Evolutionary conservation across 2,113 vertebrate genomes (phyloP).

Genomic region (Pao palembangensis): DNA sequence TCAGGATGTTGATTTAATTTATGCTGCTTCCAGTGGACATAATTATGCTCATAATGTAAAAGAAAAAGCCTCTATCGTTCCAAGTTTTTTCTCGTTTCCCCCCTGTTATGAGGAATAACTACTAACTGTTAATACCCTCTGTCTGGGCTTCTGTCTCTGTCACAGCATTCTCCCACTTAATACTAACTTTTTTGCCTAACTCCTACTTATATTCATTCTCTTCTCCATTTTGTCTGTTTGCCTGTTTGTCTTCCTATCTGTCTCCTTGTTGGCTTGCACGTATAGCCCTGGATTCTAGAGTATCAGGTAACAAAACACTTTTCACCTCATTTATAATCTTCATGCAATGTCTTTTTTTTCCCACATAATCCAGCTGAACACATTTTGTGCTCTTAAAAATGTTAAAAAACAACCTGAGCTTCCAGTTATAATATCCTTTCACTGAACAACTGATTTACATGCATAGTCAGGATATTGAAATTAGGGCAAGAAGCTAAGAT

Average conservation of each 20-base stretch:
- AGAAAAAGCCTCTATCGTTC: no score
- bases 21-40: slow-evolving; percentile 19
- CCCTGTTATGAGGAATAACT: no score
- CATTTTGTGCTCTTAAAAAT: slow-evolving; percentile 2
- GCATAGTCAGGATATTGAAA: slow-evolving; percentile 30
- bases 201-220: slow-evolving; percentile 43
- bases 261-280: slow-evolving; percentile 56
- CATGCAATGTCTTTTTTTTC: slow-evolving; percentile 17
- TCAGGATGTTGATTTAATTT: slow-evolving; percentile 34
- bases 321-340: slow-evolving; percentile 39
- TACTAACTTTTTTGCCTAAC: slow-evolving; percentile 35
- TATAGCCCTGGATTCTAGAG: slow-evolving; percentile 75
- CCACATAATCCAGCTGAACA: slow-evolving; percentile 22
- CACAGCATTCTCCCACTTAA: neutral
- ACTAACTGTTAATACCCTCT: slow-evolving; percentile 10
- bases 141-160: slow-evolving; percentile 22
- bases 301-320: slow-evolving; percentile 69
- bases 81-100: no score
- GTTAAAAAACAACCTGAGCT: slow-evolving; percentile 19
- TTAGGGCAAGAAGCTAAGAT: slow-evolving; percentile 42
- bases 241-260: slow-evolving; percentile 53
- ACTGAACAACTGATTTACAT: slow-evolving; percentile 38
- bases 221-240: slow-evolving; percentile 59
- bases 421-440: slow-evolving; percentile 37
- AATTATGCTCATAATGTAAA: neutral